A percentile compares a stretch with the other conserved stretches of the same genome.
phyloP scores from a whole-genome alignment of 2,888 invertebrate genomes.

The Cryptocheilus praepositus region DNA sequence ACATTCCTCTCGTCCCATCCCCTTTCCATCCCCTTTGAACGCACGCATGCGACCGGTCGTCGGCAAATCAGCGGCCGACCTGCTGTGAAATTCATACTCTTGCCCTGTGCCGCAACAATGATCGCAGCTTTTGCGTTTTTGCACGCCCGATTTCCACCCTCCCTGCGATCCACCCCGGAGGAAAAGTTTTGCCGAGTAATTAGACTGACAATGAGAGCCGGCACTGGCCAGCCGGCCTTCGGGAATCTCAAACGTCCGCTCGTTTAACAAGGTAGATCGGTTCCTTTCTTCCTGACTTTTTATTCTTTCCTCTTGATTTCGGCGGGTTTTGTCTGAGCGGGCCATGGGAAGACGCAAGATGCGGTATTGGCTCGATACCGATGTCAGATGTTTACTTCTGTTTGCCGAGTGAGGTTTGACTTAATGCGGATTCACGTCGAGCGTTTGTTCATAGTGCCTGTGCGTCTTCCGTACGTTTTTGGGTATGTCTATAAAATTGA shows the following conservation, averaged over 20 bases:
- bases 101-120: constrained; percentile 54
- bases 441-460: too few relatives aligned
- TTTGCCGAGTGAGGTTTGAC: too few relatives aligned
- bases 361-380: too few relatives aligned
- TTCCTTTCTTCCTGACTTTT: not conserved
- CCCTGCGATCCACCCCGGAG: constrained; percentile 23
- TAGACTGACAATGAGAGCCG: constrained; percentile 40
- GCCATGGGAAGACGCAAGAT: too few relatives aligned
- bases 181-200: constrained; percentile 46
- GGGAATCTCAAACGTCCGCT: not conserved
- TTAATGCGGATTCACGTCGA: too few relatives aligned
- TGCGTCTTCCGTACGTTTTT: too few relatives aligned
- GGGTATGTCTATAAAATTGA: too few relatives aligned
- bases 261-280: not conserved
- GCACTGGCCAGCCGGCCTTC: not conserved
- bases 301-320: not conserved
- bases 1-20: too few relatives aligned
- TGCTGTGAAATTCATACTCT: constrained; percentile 61
- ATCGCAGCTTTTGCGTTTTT: constrained; percentile 47
- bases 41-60: constrained; percentile 11
- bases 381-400: too few relatives aligned
- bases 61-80: constrained; percentile 49
- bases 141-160: constrained; percentile 54
- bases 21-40: not conserved
- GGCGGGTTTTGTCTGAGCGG: too few relatives aligned